These are phyloP conservation scores for Trematocara macrostoma DNA, from an alignment of 2,113 vertebrate genomes.

Conservation along the genomic window DNA sequence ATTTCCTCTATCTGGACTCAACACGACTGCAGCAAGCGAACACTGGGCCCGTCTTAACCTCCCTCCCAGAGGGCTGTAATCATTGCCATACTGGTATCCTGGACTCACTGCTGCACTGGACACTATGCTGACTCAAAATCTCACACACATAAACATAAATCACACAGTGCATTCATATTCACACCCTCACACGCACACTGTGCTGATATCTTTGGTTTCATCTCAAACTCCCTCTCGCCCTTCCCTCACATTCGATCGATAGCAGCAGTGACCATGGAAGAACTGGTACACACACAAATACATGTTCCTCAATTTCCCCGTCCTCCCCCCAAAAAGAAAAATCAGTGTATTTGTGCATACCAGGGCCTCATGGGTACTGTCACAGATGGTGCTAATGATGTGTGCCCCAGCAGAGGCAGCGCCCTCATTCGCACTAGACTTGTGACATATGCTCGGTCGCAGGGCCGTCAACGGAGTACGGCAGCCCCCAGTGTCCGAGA, in stretches of 20 bases:
- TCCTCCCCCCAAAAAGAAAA: conserved; percentile 13
- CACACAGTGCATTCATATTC: not conserved
- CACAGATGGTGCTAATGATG: conserved; percentile 74
- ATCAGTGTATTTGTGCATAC: conserved; percentile 30
- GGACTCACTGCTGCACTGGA: conserved; percentile 37
- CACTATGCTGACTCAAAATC: conserved; percentile 6
- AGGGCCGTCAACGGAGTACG: conserved; percentile 50
- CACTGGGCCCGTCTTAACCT: conserved; percentile 33
- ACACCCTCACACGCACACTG: not conserved
- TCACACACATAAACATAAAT: not conserved
- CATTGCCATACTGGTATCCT: conserved; percentile 77
- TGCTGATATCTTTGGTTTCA: conserved; percentile 6
- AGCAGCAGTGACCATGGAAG: conserved; percentile 35
- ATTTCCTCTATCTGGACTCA: conserved; percentile 77
- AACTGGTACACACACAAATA: not conserved
- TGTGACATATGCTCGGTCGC: conserved; percentile 71
- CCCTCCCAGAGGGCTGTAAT: conserved; percentile 71
- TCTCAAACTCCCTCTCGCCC: not conserved
- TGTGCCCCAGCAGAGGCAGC: conserved; percentile 56
- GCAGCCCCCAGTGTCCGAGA: conserved; percentile 51
- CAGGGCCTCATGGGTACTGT: conserved; percentile 65
- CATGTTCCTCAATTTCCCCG: conserved; percentile 1
- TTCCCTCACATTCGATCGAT: not conserved
- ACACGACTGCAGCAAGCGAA: conserved; percentile 52
- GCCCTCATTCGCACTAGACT: conserved; percentile 56